A percentile compares a stretch with the other conserved stretches of the same genome.
phyloP scores from a whole-genome alignment of 2,797 vertebrate genomes.

The Phaenicophaeus curvirostris region DNA sequence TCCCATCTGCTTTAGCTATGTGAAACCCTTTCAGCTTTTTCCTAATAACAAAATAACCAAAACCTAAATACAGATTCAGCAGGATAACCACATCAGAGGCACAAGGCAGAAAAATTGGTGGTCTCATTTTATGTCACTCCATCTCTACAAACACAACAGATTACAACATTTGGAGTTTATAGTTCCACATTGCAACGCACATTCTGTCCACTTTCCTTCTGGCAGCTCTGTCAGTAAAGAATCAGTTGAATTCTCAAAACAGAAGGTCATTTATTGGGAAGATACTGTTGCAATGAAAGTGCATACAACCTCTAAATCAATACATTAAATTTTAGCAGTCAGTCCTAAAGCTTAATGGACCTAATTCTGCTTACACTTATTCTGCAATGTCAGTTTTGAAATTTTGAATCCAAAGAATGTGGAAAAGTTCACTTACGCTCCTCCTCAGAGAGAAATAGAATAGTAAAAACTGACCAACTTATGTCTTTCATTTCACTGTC shows the following conservation, averaged over 20 bases:
- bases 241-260: not conserved
- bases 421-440: not conserved
- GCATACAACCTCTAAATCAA: too few species aligned
- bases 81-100: conserved; percentile 32
- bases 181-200: not conserved
- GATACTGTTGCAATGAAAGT: too few species aligned
- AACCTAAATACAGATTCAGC: not conserved
- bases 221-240: not conserved
- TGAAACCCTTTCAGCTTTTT: not conserved
- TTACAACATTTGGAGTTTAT: not conserved
- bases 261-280: too few species aligned
- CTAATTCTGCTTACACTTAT: not conserved
- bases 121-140: not conserved
- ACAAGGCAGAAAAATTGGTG: not conserved
- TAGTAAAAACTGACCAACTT: not conserved
- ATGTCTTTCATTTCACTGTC: not conserved
- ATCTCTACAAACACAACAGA: not conserved
- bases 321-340: not conserved
- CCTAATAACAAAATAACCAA: not conserved
- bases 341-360: not conserved
- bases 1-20: not conserved
- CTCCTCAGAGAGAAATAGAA: not conserved
- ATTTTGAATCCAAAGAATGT: not conserved
- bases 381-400: not conserved
- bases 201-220: not conserved